Percentiles rank a stretch among this genome's conserved stretches.
These are phyloP conservation scores for Lasioglossum albipes DNA, from an alignment of 1,140 invertebrate genomes.

Conservation along the genomic window DNA sequence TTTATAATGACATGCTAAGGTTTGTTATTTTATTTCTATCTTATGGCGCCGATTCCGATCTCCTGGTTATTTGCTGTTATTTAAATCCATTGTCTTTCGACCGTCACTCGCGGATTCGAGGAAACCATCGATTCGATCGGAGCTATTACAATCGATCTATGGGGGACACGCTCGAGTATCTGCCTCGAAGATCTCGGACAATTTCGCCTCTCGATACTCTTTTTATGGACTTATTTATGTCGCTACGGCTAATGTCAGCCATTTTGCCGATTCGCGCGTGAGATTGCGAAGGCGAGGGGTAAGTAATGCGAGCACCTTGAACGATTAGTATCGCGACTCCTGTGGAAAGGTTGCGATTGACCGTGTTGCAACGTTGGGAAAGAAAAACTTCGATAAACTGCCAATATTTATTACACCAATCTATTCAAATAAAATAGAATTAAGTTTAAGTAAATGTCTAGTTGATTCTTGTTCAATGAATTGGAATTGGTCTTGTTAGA, in stretches of 20 bases:
- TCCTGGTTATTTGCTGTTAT: neutral
- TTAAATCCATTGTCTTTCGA: neutral
- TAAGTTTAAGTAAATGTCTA: no score
- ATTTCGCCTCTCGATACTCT: neutral
- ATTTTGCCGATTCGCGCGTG: conserved; percentile 23
- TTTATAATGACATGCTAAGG: no score
- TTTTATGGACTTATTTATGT: conserved; percentile 8
- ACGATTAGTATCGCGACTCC: neutral
- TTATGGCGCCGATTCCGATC: no score
- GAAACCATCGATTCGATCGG: no score
- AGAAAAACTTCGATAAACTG: neutral
- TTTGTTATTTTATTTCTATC: no score
- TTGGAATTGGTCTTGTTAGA: no score
- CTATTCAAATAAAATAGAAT: no score
- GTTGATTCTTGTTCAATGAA: no score
- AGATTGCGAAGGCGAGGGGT: conserved; percentile 10
- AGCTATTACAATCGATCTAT: neutral
- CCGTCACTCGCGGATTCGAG: neutral
- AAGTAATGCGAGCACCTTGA: conserved; percentile 8
- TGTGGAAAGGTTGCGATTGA: neutral
- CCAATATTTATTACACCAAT: no score
- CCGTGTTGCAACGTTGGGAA: neutral
- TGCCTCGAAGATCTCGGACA: neutral
- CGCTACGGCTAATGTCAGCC: conserved; percentile 10
- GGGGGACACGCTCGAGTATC: neutral